Evolutionary conservation across 53 echinoderm and acorn worm species (phyloP).

Genomic region (Apostichopus leukothele): DNA sequence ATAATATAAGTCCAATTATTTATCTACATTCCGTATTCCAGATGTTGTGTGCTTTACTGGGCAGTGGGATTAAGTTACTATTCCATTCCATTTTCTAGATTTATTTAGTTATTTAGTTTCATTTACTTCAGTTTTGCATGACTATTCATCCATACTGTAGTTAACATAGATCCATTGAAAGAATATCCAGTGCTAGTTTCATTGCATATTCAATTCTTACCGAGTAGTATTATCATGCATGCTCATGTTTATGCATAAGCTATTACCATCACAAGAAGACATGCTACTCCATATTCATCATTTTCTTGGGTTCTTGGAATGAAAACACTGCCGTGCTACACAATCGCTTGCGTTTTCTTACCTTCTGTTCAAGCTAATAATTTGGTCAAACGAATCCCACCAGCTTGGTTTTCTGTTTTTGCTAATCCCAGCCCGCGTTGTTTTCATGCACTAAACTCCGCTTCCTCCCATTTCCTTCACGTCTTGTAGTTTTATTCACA

Average conservation of each 20-base stretch:
- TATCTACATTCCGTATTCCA: too few species aligned
- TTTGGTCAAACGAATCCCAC: background rate
- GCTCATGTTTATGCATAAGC: constrained; percentile 44
- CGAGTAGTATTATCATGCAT: background rate
- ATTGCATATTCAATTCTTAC: too few species aligned
- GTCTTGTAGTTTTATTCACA: too few species aligned
- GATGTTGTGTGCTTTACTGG: too few species aligned
- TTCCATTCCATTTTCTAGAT: too few species aligned
- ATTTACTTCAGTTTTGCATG: too few species aligned
- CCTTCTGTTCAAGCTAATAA: background rate
- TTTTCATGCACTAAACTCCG: background rate
- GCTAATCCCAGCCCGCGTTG: background rate
- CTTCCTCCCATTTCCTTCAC: background rate
- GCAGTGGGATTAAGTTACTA: too few species aligned
- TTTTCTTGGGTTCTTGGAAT: constrained; percentile 26
- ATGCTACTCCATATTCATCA: background rate
- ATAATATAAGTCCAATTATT: too few species aligned
- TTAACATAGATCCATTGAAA: too few species aligned
- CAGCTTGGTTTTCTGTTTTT: background rate
- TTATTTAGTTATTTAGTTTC: too few species aligned
- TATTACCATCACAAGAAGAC: constrained; percentile 12
- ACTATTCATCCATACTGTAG: too few species aligned
- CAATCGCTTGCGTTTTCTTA: background rate
- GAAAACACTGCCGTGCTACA: constrained; percentile 44
- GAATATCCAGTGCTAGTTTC: too few species aligned